Evolutionary conservation across 1,140 invertebrate species (phyloP), one percentile per base, ranked within the genome.

Genomic region (Vollenhovia emeryi): DNA sequence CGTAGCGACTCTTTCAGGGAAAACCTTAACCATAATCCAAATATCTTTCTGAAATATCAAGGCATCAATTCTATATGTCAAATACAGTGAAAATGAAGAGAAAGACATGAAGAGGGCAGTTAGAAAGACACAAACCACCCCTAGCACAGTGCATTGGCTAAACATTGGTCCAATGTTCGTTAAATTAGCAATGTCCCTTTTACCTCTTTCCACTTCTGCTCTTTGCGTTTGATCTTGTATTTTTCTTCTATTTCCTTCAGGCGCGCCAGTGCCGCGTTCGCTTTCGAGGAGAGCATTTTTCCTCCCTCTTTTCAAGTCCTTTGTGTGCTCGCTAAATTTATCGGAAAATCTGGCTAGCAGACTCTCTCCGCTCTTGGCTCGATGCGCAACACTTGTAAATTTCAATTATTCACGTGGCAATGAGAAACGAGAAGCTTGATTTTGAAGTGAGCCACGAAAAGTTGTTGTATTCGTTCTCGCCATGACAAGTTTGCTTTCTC

Each of bases 211-310:
- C 62, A 74, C 18, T 40, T 74, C 2, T 86, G 64, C 33, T 90
- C 84, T 6, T 87, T 64, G 57, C 88, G 84, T 36, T 88, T 91
- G 0, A 73, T 73, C 60, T 92, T 93, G 40, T 94, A 94, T 73
- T 94, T 94, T 40, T 89, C 85, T 36, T 94, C 93, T 15, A 94
- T 94, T 84, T 94, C 92, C 21, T 91, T 91, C 13, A 94, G 50
- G 7, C 90, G 86, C 68, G 83, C 69, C 30, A 94, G 83, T n/a
- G 91, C 92, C 3, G 90, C 90, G 8, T 88, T 90, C 36, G 92
- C 90, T 86, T 92, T 94, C 3, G 92, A 93, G 4, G 66, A 76
- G 60, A 91, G 86, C 92, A 93, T 93, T 71, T 79, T 83, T 11
- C 8, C 11, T n/a, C 18, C n/a, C 30, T 66, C 43, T 69, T 27